Base-by-base conservation (phyloP, 92 coral and sea anemone species). In the Hydrozoanthus gracilis region DNA sequence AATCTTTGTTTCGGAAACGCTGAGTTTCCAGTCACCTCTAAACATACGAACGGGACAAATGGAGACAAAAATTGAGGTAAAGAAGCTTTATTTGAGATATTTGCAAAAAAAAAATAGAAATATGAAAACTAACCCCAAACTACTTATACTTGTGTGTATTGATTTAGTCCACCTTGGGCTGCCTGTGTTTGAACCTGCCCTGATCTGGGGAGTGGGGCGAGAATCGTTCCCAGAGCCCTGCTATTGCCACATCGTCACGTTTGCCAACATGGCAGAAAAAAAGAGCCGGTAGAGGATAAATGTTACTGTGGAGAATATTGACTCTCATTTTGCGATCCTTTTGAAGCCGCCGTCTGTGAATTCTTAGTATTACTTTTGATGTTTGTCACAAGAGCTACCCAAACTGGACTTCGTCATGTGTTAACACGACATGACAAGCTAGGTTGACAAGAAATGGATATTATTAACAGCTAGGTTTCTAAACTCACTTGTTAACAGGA, bases 261-360 rank as follows among this genome's bases (percentile, higher is more conserved):
- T 8, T 70, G 79, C 79, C 79, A 74, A 74, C 79, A 74, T 74
- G 79, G 79, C 79, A 74, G 79, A 9, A 49, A 16, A 5, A n/a
- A 45, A 67, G 7, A 17, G 6, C 6, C 18, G 44, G 12, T 12
- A 47, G 2, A 3, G 7, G 17, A 27, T 5, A 4, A 6, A 17
- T 17, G 46, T n/a, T 11, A 13, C 12, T 45, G 8, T 3, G 54
- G 45, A 72, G 8, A 13, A 48, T 16, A 61, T 51, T n/a, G 78
- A 47, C 12, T 39, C n/a, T 64, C 15, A 16, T 20, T 9, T 15
- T n/a, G 70, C 8, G 70, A 64, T 64, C 15, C 12, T 16, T 58
- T 58, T 58, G 64, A 58, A 11, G 15, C 14, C 9, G 64, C 9
- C 64, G 15, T 11, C 15, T 58, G 64, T 8, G 9, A 2, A 58